Conservation (phyloP, 2,888 invertebrate genomes). For the Drosophila buzzatii region DNA sequence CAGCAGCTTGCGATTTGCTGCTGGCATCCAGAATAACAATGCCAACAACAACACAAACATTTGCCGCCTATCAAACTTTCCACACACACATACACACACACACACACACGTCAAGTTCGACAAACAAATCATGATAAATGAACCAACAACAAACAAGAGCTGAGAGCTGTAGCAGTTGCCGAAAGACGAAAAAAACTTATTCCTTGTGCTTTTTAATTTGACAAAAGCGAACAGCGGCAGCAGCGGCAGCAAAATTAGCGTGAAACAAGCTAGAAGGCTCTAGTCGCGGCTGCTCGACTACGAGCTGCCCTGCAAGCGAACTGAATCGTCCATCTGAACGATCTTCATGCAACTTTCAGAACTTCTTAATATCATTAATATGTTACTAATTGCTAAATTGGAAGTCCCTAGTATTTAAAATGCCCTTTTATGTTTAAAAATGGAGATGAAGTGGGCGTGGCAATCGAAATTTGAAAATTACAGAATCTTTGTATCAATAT, state of each 20-base stretch:
- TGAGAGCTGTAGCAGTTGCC: conserved; percentile 36
- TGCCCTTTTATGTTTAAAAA: too few relatives aligned
- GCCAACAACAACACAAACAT: conserved; percentile 67
- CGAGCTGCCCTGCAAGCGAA: too few relatives aligned
- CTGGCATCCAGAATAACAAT: conserved; percentile 63
- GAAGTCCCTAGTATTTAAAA: too few relatives aligned
- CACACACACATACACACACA: conserved; percentile 26
- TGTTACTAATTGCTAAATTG: too few relatives aligned
- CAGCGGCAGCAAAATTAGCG: conserved; percentile 67
- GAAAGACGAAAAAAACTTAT: conserved; percentile 65
- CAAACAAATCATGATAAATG: conserved; percentile 83
- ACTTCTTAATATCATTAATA: too few relatives aligned
- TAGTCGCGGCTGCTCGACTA: too few relatives aligned
- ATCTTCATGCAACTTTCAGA: too few relatives aligned
- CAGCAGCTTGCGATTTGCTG: conserved; percentile 76
- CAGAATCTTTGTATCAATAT: too few relatives aligned
- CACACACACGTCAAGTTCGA: conserved; percentile 62
- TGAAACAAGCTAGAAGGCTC: conserved; percentile 1
- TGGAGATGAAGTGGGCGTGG: too few relatives aligned
- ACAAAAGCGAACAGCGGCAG: conserved; percentile 56
- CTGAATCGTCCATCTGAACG: too few relatives aligned
- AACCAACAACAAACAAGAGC: conserved; percentile 73
- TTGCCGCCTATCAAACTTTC: conserved; percentile 74
- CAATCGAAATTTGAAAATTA: too few relatives aligned
- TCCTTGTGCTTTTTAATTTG: conserved; percentile 74